phyloP scores from a whole-genome alignment of 2,888 invertebrate species.

The Hipparchia sbordonii region DNA sequence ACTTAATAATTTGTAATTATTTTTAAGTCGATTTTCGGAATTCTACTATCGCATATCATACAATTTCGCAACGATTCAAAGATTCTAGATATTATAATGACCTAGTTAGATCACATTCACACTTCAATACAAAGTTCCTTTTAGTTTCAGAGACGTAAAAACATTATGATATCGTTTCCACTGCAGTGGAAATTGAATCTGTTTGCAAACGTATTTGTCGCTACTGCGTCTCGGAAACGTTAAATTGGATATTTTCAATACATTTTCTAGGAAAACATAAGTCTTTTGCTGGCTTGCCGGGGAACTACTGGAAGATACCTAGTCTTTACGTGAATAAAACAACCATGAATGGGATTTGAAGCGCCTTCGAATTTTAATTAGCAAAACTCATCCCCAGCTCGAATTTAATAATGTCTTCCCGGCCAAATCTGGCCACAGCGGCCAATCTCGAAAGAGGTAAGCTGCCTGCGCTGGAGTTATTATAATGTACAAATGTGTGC shows the following conservation, averaged over 20 bases:
- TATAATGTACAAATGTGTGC: too few relatives aligned
- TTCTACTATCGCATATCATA: too few relatives aligned
- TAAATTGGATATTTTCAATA: conserved; percentile 20
- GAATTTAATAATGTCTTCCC: not conserved
- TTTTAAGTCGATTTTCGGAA: too few relatives aligned
- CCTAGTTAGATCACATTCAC: not conserved
- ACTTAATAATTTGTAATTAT: too few relatives aligned
- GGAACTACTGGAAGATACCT: not conserved
- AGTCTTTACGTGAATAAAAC: not conserved
- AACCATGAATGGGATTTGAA: not conserved
- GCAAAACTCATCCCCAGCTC: not conserved
- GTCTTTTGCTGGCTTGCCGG: not conserved
- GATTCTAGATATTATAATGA: too few relatives aligned
- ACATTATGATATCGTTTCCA: conserved; percentile 14
- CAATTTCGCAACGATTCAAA: too few relatives aligned
- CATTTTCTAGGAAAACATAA: conserved; percentile 14
- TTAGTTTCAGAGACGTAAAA: conserved; percentile 4
- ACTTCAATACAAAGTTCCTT: not conserved
- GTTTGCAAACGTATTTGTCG: conserved; percentile 19
- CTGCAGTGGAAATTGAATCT: conserved; percentile 19
- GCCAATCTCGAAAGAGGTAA: too few relatives aligned
- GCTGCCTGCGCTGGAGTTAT: too few relatives aligned
- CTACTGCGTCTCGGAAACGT: conserved; percentile 8
- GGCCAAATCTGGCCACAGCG: too few relatives aligned
- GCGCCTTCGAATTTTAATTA: conserved; percentile 1